These are phyloP conservation scores for Bombus terrestris DNA, from an alignment of 1,140 invertebrate genomes.

Conservation along the genomic window DNA sequence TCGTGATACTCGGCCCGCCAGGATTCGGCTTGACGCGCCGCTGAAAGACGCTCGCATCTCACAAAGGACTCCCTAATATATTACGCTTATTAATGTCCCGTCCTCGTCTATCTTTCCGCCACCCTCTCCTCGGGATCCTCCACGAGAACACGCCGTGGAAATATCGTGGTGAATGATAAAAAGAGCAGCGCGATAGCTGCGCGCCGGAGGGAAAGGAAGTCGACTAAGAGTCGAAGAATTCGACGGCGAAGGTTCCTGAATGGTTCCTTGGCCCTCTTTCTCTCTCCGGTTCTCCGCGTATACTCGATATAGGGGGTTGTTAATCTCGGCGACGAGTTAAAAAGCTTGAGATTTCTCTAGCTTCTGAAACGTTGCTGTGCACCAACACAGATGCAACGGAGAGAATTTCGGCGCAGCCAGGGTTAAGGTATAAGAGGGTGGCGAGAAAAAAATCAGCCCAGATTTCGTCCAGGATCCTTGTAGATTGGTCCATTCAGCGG, in stretches of 20 bases:
- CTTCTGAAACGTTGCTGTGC: background rate
- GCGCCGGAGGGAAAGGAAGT: constrained; percentile 6
- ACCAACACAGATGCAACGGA: too few relatives aligned
- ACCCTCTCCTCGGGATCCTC: constrained; percentile 9
- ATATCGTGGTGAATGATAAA: constrained; percentile 41
- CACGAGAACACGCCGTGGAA: constrained; percentile 4
- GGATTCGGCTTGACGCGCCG: constrained; percentile 67
- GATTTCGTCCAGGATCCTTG: constrained; percentile 49
- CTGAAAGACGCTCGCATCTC: constrained; percentile 67
- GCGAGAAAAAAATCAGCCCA: constrained; percentile 6
- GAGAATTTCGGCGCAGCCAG: background rate
- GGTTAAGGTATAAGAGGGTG: constrained; percentile 7
- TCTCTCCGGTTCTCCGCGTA: background rate
- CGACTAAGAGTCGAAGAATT: constrained; percentile 25
- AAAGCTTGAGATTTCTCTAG: background rate
- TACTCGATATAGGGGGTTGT: background rate
- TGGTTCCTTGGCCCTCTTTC: background rate
- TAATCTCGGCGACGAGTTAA: background rate
- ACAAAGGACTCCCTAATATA: constrained; percentile 76
- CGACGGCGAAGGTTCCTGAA: background rate
- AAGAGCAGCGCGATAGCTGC: constrained; percentile 1
- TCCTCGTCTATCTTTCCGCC: constrained; percentile 38
- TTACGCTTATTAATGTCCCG: constrained; percentile 75
- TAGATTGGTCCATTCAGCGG: constrained; percentile 57
- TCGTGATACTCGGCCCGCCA: constrained; percentile 56